These are phyloP conservation scores for Tetragnatha versicolor DNA, from an alignment of 1,140 invertebrate species.

Conservation along the genomic window DNA sequence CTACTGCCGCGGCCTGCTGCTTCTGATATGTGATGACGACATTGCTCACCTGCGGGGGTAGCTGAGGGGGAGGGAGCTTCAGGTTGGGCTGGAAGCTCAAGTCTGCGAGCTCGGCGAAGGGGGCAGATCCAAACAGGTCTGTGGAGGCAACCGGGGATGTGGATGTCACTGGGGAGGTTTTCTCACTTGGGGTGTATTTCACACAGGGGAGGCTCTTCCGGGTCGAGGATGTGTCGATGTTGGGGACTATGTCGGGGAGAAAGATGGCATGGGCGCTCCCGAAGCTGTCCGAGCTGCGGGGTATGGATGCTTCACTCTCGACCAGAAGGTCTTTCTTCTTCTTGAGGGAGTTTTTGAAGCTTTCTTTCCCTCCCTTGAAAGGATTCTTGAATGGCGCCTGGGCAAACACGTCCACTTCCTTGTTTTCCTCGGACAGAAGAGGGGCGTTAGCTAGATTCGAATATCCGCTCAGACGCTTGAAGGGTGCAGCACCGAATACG, in stretches of 20 bases:
- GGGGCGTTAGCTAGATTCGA: constrained; percentile 58
- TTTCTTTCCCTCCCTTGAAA: constrained; percentile 56
- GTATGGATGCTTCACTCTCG: neutral
- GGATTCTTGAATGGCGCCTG: constrained; percentile 75
- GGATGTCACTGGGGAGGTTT: constrained; percentile 25
- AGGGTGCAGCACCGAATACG: constrained; percentile 64
- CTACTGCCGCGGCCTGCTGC: neutral
- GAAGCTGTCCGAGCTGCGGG: neutral
- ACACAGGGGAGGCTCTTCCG: constrained; percentile 34
- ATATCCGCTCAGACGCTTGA: constrained; percentile 58
- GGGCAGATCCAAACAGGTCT: constrained; percentile 59
- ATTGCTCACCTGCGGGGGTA: constrained; percentile 33
- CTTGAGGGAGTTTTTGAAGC: constrained; percentile 36
- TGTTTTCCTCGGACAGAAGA: constrained; percentile 30
- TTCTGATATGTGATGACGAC: constrained; percentile 49
- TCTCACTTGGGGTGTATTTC: constrained; percentile 33
- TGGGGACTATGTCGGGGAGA: constrained; percentile 30
- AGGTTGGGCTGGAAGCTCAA: neutral
- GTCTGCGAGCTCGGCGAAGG: constrained; percentile 56
- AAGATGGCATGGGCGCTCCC: constrained; percentile 31
- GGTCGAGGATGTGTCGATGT: constrained; percentile 3
- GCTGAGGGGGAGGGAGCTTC: neutral
- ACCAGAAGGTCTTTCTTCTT: constrained; percentile 35
- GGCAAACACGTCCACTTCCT: constrained; percentile 74
- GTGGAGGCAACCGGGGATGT: constrained; percentile 44